Evolutionary conservation across 1,140 invertebrate genomes (phyloP), one percentile per base, ranked within the genome.

Genomic region (Cotesia chilonis): DNA sequence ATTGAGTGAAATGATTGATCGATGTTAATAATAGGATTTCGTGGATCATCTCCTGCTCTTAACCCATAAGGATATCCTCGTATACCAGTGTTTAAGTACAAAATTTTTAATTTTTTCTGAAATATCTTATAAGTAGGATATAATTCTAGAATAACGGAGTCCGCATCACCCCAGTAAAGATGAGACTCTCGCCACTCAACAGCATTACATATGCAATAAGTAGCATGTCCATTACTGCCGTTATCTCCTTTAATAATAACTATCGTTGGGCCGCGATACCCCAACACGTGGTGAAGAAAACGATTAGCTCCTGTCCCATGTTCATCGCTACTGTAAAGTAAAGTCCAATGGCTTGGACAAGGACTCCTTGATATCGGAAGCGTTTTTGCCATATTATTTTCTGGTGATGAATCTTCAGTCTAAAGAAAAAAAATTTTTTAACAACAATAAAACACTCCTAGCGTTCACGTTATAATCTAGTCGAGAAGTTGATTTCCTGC

Each of bases 301-400:
- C 95, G 90, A 88, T 97, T 98, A 41, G 92, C 90, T 28, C 94
- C 95, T 5, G 95, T 84, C 3, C 95, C 96, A 82, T 96, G 93
- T 68, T 95, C 90, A 76, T 92, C 89, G 64, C 94, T 95, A 76
- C 92, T 91, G 85, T 97, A 98, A 12, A 97, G 86, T 47, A 92
- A 87, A 4, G 91, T 91, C 95, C 95, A 98, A 86, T 95, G 94
- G 47, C 92, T 93, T 9, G 89, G 89, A 79, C 85, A 89, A 14
- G 87, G 84, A 47, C 82, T 85, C n/a, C 85, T 82, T 20, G 78
- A 77, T 76, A 84, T 68, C 72, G 85, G 81, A 9, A 87, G 71
- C 0, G 81, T 82, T n/a, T 84, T 81, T 28, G 82, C 35, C 5
- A 54, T 61, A 3, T 65, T 80, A 35, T 81, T 74, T 12, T 84